Base-by-base conservation (phyloP, 1,140 invertebrate genomes). In the Leptinotarsa undecemlineata region DNA sequence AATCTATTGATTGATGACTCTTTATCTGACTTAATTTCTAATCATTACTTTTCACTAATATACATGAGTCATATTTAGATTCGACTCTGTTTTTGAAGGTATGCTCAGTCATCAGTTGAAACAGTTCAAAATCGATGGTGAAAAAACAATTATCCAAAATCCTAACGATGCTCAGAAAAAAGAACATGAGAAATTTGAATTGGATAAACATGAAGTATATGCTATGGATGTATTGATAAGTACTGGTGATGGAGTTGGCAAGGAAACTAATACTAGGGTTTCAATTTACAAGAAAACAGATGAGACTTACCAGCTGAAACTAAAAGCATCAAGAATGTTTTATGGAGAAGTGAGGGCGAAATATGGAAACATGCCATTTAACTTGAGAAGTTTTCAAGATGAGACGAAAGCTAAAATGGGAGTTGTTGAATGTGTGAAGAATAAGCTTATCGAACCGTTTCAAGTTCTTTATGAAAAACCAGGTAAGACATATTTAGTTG, bases 201-300 rank as follows among this genome's bases (percentile, higher is more conserved):
- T 99, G 86, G 97, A 98, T 85, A 93, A 95, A 71, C 92, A 99
- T 86, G 98, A 99, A 89, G 98, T 99, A 3, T 99, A 99, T 88
- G 97, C 95, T 47, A 94, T 99, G 89, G 98, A 99, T 90, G 95
- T 99, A 15, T 89, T 99, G 60, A 90, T 99, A 67, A 97, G 95
- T 83, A 95, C 95, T 66, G 97, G 97, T 48, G 96, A 98, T 85
- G 97, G 81, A n/a, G 78, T 82, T 21, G 95, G 95, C 47, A 92
- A 93, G 82, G 97, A 99, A 87, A 91, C 93, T 85, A 95, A 98
- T 80, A 95, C 96, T 17, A 91, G 97, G 82, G 97, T 98, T 60
- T 98, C 98, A 61, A 95, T 99, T 82, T 99, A 96, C 87, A 99
- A 99, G 88, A 99, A 98, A 89, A 99, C 97, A 76, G 97, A 99